Percentiles rank a stretch among this genome's conserved stretches.
Conservation (phyloP, 2,113 vertebrate genomes). For the Chamaea fasciata region DNA sequence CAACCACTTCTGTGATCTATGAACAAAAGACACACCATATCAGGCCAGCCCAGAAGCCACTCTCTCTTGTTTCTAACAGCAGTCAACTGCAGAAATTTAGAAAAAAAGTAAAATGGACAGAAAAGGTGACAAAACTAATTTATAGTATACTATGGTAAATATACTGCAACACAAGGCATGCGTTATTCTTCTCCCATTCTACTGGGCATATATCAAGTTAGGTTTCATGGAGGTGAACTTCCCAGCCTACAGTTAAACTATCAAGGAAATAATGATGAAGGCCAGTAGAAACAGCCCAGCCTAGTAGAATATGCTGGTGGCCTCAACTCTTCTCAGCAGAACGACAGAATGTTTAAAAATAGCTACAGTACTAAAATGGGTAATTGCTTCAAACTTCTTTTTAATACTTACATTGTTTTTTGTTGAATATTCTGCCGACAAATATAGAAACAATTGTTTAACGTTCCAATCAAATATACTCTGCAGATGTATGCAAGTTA, state of each 20-base stretch:
- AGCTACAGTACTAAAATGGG: not conserved
- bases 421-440: constrained; percentile 94
- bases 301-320: not conserved
- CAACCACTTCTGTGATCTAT: not conserved
- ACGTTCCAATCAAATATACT: constrained; percentile 99
- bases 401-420: constrained; percentile 90
- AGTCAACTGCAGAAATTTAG: not conserved
- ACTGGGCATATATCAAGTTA: not conserved
- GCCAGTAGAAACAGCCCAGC: not conserved
- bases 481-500: constrained; percentile 87
- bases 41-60: not conserved
- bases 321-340: not conserved
- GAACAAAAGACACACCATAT: not conserved
- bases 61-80: not conserved
- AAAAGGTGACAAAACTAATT: not conserved
- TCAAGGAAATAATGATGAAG: not conserved
- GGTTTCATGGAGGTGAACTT: not conserved
- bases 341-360: not conserved
- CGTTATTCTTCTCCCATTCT: not conserved
- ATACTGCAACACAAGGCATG: not conserved
- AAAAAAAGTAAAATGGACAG: not conserved
- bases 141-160: not conserved
- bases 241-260: not conserved
- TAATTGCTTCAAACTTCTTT: not conserved
- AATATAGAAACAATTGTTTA: constrained; percentile 94